These are phyloP conservation scores for Melanostoma mellinum DNA, from an alignment of 2,888 invertebrate genomes.

Conservation along the genomic window DNA sequence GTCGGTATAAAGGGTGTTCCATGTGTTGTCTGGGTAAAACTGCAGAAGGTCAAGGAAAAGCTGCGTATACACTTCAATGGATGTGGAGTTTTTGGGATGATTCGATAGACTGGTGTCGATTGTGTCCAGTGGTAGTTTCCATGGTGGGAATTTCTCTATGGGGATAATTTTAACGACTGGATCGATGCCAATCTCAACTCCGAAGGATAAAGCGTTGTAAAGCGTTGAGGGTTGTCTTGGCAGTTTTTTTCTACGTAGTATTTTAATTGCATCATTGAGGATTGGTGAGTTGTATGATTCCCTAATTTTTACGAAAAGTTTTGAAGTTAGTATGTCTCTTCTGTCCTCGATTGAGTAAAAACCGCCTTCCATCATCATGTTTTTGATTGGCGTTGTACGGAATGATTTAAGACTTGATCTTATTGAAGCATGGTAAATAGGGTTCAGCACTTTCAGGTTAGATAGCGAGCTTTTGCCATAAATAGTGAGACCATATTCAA, in stretches of 20 bases:
- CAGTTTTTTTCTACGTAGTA: background rate
- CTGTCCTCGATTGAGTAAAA: conserved; percentile 9
- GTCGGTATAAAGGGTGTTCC: background rate
- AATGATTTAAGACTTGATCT: background rate
- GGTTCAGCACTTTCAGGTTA: conserved; percentile 1
- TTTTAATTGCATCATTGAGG: no score
- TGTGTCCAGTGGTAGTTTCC: background rate
- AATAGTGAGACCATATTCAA: conserved; percentile 17
- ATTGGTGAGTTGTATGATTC: no score
- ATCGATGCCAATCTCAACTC: background rate
- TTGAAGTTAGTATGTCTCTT: background rate
- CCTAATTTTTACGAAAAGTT: no score
- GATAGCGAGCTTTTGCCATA: conserved; percentile 18
- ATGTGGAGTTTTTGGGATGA: conserved; percentile 4
- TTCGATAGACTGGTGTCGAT: background rate
- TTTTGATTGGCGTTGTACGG: conserved; percentile 8
- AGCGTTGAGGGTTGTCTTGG: conserved; percentile 10
- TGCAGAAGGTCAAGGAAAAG: background rate
- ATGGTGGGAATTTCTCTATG: background rate
- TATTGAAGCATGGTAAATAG: background rate
- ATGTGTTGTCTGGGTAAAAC: background rate
- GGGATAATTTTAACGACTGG: background rate
- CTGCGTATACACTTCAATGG: conserved; percentile 7
- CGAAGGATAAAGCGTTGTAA: background rate
- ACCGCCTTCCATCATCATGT: conserved; percentile 5